Conservation (phyloP, 2,113 vertebrate genomes). For the Ranitomeya variabilis region DNA sequence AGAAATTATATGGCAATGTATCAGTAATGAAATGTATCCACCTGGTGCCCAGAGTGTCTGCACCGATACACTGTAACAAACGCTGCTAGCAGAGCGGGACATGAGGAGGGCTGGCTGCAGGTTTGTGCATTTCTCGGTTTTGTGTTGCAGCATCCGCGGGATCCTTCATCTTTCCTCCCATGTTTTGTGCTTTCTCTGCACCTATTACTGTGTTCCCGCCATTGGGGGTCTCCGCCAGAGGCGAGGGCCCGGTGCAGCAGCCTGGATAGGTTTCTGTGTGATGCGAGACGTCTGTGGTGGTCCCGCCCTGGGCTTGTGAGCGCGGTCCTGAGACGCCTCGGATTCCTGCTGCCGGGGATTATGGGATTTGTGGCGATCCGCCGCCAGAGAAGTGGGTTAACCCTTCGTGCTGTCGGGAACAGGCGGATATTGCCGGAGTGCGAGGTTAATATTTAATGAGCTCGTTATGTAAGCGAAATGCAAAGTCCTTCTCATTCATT, state of each 20-base stretch:
- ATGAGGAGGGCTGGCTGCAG: too few relatives aligned
- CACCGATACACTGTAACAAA: too few relatives aligned
- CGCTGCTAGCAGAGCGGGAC: too few relatives aligned
- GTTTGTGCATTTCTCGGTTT: too few relatives aligned
- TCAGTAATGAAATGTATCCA: too few relatives aligned
- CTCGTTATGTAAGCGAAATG: too few relatives aligned
- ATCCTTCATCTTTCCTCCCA: too few relatives aligned
- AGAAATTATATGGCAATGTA: too few relatives aligned
- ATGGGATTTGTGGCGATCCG: conserved; percentile 1
- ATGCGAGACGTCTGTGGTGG: neutral
- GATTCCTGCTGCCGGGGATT: conserved; percentile 2
- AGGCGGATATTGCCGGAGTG: neutral
- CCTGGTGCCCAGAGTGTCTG: too few relatives aligned
- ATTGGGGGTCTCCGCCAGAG: neutral
- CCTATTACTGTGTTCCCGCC: neutral
- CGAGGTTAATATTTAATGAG: neutral
- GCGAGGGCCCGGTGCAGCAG: neutral
- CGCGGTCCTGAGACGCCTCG: neutral
- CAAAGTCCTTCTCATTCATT: too few relatives aligned
- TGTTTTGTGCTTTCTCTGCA: neutral
- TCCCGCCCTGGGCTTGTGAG: neutral
- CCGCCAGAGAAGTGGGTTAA: neutral
- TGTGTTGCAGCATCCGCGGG: too few relatives aligned
- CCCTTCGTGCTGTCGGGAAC: neutral
- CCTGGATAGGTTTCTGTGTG: neutral